These are phyloP conservation scores for Bergia sp. DNA, from an alignment of 92 coral and sea anemone species.

Conservation along the genomic window DNA sequence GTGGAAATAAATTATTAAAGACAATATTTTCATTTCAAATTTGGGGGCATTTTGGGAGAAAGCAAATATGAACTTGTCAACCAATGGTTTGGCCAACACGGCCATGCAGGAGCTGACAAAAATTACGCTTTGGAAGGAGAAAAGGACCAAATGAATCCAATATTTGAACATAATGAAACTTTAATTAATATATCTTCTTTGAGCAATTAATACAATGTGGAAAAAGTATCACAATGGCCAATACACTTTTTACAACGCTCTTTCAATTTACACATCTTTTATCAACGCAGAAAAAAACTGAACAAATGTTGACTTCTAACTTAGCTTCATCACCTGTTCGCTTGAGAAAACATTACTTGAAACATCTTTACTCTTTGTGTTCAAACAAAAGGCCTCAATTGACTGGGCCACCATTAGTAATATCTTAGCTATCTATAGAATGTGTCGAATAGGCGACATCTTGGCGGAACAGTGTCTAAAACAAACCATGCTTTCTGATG, in stretches of 20 bases:
- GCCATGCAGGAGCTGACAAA: not conserved
- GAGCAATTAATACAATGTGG: slow-evolving; percentile 89
- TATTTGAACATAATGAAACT: slow-evolving; percentile 87
- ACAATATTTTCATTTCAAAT: slow-evolving; percentile 44
- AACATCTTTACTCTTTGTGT: slow-evolving; percentile 96
- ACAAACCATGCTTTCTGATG: slow-evolving; percentile 96
- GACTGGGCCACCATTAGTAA: slow-evolving; percentile 98
- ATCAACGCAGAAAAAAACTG: slow-evolving; percentile 86
- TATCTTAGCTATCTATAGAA: slow-evolving; percentile 97
- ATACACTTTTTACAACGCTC: slow-evolving; percentile 73
- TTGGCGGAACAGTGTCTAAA: slow-evolving; percentile 98
- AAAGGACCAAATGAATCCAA: slow-evolving; percentile 64
- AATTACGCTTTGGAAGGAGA: slow-evolving; percentile 4
- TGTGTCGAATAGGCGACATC: slow-evolving; percentile 98
- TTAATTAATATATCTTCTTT: slow-evolving; percentile 95
- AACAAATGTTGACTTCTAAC: slow-evolving; percentile 97
- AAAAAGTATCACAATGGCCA: slow-evolving; percentile 75
- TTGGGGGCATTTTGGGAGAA: slow-evolving; percentile 25
- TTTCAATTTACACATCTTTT: slow-evolving; percentile 93
- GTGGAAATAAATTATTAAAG: slow-evolving; percentile 48
- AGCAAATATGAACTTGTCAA: slow-evolving; percentile 41
- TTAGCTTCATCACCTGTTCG: slow-evolving; percentile 93
- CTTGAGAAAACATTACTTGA: slow-evolving; percentile 98
- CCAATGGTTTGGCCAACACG: not conserved
- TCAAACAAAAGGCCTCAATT: slow-evolving; percentile 92